Percentiles rank a stretch among this genome's conserved stretches.
phyloP scores from a whole-genome alignment of 1,140 invertebrate species.

The Psilanteris sp. region DNA sequence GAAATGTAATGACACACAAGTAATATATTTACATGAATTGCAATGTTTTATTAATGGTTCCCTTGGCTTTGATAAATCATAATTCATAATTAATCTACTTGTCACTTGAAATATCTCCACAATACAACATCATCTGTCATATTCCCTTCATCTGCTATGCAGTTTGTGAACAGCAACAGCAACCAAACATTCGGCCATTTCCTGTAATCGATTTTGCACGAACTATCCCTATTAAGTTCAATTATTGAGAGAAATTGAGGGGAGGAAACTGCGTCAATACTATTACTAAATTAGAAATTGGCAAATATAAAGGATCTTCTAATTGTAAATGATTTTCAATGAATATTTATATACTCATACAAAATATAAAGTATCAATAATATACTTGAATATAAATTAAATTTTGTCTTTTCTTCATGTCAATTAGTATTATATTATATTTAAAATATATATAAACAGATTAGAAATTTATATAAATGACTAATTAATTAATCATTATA shows the following conservation, averaged over 20 bases:
- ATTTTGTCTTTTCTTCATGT: no score
- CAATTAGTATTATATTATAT: no score
- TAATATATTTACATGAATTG: conserved; percentile 38
- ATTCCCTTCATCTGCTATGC: conserved; percentile 59
- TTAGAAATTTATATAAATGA: no score
- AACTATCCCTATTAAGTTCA: conserved; percentile 66
- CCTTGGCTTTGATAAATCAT: conserved; percentile 62
- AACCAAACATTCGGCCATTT: conserved; percentile 66
- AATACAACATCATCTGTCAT: conserved; percentile 63
- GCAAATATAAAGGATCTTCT: no score
- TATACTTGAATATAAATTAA: no score
- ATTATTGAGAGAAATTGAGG: conserved; percentile 64
- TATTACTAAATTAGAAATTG: conserved; percentile 26
- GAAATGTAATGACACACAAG: conserved; percentile 4
- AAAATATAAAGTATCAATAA: no score
- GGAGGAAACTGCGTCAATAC: conserved; percentile 44
- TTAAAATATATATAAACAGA: no score
- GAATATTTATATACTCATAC: no score
- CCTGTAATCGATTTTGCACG: conserved; percentile 66
- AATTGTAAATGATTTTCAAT: no score
- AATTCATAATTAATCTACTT: conserved; percentile 64
- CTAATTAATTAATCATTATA: no score
- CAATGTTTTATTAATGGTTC: conserved; percentile 52
- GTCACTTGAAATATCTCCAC: conserved; percentile 61
- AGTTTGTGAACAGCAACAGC: conserved; percentile 63